Conservation (phyloP, 2,888 invertebrate species). For the Drosophila lutescens region DNA sequence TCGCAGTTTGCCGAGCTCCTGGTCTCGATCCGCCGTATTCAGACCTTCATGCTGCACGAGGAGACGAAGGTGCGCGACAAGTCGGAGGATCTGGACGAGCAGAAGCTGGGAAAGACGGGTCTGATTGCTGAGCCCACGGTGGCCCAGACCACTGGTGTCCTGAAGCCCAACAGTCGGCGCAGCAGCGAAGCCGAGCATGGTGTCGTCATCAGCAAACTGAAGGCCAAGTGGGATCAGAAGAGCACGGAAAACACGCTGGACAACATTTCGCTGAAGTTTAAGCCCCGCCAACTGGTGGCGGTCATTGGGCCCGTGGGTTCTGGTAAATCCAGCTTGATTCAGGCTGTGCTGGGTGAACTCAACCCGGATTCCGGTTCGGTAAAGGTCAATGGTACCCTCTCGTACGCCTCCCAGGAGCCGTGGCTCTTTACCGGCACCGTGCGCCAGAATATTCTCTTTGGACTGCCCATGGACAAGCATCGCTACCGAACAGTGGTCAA, state of each 20-base stretch:
- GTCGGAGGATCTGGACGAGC: slow-evolving; percentile 68
- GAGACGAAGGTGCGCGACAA: slow-evolving; percentile 85
- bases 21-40: slow-evolving; percentile 86
- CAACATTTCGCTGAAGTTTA: slow-evolving; percentile 87
- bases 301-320: slow-evolving; percentile 90
- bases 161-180: slow-evolving; percentile 67
- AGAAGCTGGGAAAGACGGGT: slow-evolving; percentile 48
- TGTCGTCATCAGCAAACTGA: slow-evolving; percentile 87
- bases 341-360: slow-evolving; percentile 86
- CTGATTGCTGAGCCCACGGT: slow-evolving; percentile 69
- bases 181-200: slow-evolving; percentile 81
- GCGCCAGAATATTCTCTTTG: slow-evolving; percentile 87
- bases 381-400: slow-evolving; percentile 86
- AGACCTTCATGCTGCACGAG: slow-evolving; percentile 87
- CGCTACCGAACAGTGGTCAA: slow-evolving; percentile 86
- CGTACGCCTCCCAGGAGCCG: slow-evolving; percentile 93
- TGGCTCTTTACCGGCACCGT: slow-evolving; percentile 92
- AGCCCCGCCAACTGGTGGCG: slow-evolving; percentile 88
- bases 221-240: slow-evolving; percentile 88
- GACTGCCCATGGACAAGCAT: slow-evolving; percentile 86
- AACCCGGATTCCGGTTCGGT: slow-evolving; percentile 85
- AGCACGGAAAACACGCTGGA: slow-evolving; percentile 88
- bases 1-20: slow-evolving; percentile 87
- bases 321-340: slow-evolving; percentile 87
- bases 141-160: slow-evolving; percentile 59